These are phyloP conservation scores for Thalassophryne amazonica DNA, from an alignment of 2,797 vertebrate species.

Conservation along the genomic window DNA sequence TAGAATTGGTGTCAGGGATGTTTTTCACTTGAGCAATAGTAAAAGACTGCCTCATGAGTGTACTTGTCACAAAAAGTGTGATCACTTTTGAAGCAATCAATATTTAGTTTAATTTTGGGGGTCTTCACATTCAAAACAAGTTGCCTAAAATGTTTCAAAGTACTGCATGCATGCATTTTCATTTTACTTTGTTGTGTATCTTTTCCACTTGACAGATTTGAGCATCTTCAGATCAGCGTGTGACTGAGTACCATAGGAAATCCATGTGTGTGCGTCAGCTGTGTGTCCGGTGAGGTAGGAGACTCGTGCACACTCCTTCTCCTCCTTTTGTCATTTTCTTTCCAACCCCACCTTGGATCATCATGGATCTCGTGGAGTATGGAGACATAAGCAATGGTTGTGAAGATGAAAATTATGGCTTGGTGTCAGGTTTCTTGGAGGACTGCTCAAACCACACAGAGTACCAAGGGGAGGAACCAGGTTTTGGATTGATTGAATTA, in stretches of 20 bases:
- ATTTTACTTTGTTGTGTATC: not conserved
- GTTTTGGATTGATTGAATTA: constrained; percentile 60
- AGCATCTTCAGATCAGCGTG: not conserved
- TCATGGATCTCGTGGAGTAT: constrained; percentile 38
- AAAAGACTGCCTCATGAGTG: no score
- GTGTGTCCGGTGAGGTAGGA: constrained; percentile 28
- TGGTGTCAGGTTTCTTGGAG: constrained; percentile 8
- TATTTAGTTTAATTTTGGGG: no score
- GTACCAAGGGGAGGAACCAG: constrained; percentile 41
- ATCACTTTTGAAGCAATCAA: no score
- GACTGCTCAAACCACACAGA: constrained; percentile 41
- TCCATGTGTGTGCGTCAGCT: constrained; percentile 60
- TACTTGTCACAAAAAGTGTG: no score
- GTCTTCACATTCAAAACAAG: no score
- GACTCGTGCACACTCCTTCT: constrained; percentile 14
- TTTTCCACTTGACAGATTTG: not conserved
- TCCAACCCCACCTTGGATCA: not conserved
- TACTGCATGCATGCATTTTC: not conserved
- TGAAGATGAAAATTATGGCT: constrained; percentile 47
- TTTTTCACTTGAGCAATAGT: no score
- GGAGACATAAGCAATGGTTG: constrained; percentile 36
- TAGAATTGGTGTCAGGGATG: no score
- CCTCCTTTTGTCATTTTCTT: not conserved
- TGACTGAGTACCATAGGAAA: constrained; percentile 53
- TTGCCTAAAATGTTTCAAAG: no score